Base-by-base conservation (phyloP, 1,140 invertebrate species). In the Drosophila malerkotliana region DNA sequence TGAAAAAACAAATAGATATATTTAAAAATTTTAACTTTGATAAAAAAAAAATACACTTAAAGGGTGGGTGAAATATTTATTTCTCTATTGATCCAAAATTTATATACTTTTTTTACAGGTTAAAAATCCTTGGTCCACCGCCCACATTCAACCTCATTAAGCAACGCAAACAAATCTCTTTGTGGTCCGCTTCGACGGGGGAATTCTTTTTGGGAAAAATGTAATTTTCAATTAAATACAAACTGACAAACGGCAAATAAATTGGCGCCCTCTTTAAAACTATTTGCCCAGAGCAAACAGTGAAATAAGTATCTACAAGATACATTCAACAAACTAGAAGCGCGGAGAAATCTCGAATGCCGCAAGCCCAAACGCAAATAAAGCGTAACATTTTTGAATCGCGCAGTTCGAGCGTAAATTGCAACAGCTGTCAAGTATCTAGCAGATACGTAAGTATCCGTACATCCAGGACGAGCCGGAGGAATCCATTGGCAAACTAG, bases 381-480 rank as follows among this genome's bases (percentile, higher is more conserved):
- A 56, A 34, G 41, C 51, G 58, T 8, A 68, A 18, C 58, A 73
- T 72, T 76, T 45, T 48, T 61, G 74, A 71, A 71, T 63, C 73
- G 62, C 48, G 59, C 49, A 66, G 75, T 82, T 88, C 82, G 78
- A 88, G 83, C 87, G 85, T 77, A 82, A 81, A 88, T 88, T 84
- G 75, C 81, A 90, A 81, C 85, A 90, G 77, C 85, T 90, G 85
- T 85, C 81, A 79, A 84, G 81, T 74, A 74, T 66, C 72, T 90
- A 77, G 3, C 4, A 69, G 80, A 69, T 77, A 79, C 59, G 75
- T 53, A 28, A 28, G 82, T 68, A 10, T n/a, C 10, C 5, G 41
- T 44, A 18, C n/a, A 18, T 15, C 41, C 41, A 12, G 10, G 26
- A 28, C 26, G 4, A n/a, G 41, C 14, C 8, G 41, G 15, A 75